phyloP scores from a whole-genome alignment of 1,140 invertebrate genomes.

The Tribolium madens region DNA sequence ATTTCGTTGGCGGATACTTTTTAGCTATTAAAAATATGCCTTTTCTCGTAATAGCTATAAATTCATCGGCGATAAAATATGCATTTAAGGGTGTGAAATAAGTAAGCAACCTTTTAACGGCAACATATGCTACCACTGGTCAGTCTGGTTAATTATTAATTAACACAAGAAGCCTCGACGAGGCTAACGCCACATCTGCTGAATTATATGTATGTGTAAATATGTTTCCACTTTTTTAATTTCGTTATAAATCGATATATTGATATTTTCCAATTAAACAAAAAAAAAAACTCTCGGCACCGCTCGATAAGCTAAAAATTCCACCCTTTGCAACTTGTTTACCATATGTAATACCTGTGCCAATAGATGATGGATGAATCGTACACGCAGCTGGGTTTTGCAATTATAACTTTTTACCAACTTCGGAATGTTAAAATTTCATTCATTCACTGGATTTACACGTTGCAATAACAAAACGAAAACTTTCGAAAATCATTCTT shows the following conservation, averaged over 20 bases:
- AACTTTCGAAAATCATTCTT: too few relatives aligned
- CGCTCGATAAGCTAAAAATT: not conserved
- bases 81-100: slow-evolving; percentile 40
- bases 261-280: slow-evolving; percentile 9
- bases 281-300: not conserved
- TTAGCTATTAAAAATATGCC: slow-evolving; percentile 33
- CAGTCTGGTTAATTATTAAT: slow-evolving; percentile 49
- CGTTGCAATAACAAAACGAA: too few relatives aligned
- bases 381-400: slow-evolving; percentile 11
- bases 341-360: slow-evolving; percentile 11
- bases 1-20: slow-evolving; percentile 29
- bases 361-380: slow-evolving; percentile 15
- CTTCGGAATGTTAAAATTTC: not conserved
- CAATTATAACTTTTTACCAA: slow-evolving; percentile 20
- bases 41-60: slow-evolving; percentile 15
- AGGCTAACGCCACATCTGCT: slow-evolving; percentile 13
- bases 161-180: slow-evolving; percentile 28
- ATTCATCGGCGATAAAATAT: slow-evolving; percentile 18
- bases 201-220: not conserved
- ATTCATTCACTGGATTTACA: not conserved
- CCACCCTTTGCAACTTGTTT: slow-evolving; percentile 1
- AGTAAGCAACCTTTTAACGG: slow-evolving; percentile 47
- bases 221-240: not conserved
- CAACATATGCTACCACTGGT: slow-evolving; percentile 48
- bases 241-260: not conserved